A percentile compares a stretch with the other conserved stretches of the same genome.
phyloP scores from a whole-genome alignment of 1,140 invertebrate genomes.

The Drosophila chauvacae region DNA sequence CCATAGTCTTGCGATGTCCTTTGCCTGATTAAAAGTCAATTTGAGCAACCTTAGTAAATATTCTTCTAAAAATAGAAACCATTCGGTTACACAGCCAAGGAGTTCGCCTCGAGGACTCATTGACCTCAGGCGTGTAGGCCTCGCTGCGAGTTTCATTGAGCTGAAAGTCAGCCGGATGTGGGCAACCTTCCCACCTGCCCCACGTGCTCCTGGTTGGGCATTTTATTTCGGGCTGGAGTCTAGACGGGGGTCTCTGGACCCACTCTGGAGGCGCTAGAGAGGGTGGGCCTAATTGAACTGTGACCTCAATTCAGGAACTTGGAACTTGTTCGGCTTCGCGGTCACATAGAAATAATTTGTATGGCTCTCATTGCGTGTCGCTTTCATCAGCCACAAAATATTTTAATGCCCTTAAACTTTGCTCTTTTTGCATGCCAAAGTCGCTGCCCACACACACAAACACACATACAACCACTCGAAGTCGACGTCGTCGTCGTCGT shows the following conservation, averaged over 20 bases:
- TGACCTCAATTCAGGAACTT: constrained; percentile 47
- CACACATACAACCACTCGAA: constrained; percentile 16
- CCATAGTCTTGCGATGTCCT: constrained; percentile 29
- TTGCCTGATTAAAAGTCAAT: constrained; percentile 55
- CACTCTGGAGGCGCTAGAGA: constrained; percentile 45
- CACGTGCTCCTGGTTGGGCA: neutral
- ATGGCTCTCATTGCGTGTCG: constrained; percentile 63
- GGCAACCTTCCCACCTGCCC: constrained; percentile 19
- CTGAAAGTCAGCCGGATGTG: constrained; percentile 33
- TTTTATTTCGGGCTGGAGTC: constrained; percentile 23
- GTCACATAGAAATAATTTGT: constrained; percentile 55
- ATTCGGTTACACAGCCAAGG: constrained; percentile 16
- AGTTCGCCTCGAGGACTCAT: constrained; percentile 68
- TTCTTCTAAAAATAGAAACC: constrained; percentile 58
- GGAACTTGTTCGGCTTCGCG: constrained; percentile 64
- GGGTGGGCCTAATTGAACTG: constrained; percentile 43
- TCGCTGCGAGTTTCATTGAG: constrained; percentile 63
- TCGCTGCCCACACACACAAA: constrained; percentile 40
- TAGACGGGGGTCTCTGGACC: constrained; percentile 39
- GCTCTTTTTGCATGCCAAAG: constrained; percentile 67
- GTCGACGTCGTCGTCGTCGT: constrained; percentile 17
- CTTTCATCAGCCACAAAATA: constrained; percentile 73
- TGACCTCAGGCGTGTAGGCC: constrained; percentile 67
- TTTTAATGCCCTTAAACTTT: constrained; percentile 83
- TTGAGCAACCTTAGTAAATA: constrained; percentile 51